Conservation (phyloP, 2,113 vertebrate genomes). For the Pelodiscus sinensis region DNA sequence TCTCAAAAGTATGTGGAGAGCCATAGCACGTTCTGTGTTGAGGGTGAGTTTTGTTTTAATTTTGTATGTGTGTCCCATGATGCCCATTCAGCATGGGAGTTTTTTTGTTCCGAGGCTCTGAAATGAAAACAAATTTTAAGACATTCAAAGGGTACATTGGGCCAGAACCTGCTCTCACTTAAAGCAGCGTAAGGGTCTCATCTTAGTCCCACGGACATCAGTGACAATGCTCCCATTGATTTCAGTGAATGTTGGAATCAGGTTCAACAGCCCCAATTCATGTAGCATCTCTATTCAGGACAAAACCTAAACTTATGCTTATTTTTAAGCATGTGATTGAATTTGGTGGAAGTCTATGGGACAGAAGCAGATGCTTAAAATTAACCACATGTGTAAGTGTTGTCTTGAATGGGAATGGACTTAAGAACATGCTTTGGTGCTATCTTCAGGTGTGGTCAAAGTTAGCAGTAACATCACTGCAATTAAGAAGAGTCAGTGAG, state of each 20-base stretch:
- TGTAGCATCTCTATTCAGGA: background rate
- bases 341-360: background rate
- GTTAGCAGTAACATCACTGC: background rate
- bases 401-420: background rate
- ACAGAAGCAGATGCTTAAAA: background rate
- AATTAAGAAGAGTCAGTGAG: background rate
- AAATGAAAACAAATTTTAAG: background rate
- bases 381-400: background rate
- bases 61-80: background rate
- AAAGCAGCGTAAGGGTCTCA: background rate
- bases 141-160: background rate
- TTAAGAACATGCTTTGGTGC: background rate
- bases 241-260: constrained; percentile 1
- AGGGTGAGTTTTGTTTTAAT: background rate
- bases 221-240: background rate
- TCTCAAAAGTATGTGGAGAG: background rate
- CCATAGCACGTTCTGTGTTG: background rate
- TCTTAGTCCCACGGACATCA: background rate
- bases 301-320: background rate
- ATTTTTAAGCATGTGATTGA: background rate
- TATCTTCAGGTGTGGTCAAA: background rate
- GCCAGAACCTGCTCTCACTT: background rate
- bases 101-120: background rate
- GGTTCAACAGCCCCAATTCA: constrained; percentile 13
- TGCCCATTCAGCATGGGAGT: background rate